phyloP scores from a whole-genome alignment of 1,140 invertebrate genomes.

The Epicauta chinensis region DNA sequence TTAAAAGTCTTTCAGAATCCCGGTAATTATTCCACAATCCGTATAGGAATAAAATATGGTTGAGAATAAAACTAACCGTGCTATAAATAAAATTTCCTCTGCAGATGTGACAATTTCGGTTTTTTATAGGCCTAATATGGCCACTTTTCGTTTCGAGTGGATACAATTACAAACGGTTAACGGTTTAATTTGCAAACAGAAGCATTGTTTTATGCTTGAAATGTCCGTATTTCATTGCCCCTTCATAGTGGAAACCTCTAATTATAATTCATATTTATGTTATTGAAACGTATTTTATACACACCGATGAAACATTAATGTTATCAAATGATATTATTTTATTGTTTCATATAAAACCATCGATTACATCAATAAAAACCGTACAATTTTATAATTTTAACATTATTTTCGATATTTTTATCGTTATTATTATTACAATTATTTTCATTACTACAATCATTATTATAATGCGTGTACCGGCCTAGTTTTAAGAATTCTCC shows the following conservation, averaged over 20 bases:
- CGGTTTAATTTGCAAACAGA: slow-evolving; percentile 14
- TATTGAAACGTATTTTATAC: slow-evolving; percentile 8
- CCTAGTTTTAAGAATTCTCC: too few species aligned
- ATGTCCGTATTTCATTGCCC: slow-evolving; percentile 6
- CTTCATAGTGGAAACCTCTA: slow-evolving; percentile 1
- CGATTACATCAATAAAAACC: too few species aligned
- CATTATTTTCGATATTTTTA: too few species aligned
- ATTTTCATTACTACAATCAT: too few species aligned
- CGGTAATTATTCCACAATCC: slow-evolving; percentile 4
- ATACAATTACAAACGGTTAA: slow-evolving; percentile 12
- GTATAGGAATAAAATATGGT: slow-evolving; percentile 10
- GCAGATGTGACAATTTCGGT: slow-evolving; percentile 13
- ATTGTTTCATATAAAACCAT: too few species aligned
- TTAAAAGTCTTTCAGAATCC: too few species aligned
- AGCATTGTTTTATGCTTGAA: slow-evolving; percentile 11
- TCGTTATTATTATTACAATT: too few species aligned
- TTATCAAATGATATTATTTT: too few species aligned
- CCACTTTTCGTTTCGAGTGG: slow-evolving; percentile 11
- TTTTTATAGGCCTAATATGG: slow-evolving; percentile 14
- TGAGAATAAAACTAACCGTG: slow-evolving; percentile 10
- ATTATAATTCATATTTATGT: slow-evolving; percentile 13
- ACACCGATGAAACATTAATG: slow-evolving; percentile 2
- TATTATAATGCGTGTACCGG: too few species aligned
- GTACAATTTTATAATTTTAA: too few species aligned
- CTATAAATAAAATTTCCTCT: slow-evolving; percentile 14